Conservation (phyloP, 2,797 vertebrate genomes). For the Mormyrus proboscirostris region DNA sequence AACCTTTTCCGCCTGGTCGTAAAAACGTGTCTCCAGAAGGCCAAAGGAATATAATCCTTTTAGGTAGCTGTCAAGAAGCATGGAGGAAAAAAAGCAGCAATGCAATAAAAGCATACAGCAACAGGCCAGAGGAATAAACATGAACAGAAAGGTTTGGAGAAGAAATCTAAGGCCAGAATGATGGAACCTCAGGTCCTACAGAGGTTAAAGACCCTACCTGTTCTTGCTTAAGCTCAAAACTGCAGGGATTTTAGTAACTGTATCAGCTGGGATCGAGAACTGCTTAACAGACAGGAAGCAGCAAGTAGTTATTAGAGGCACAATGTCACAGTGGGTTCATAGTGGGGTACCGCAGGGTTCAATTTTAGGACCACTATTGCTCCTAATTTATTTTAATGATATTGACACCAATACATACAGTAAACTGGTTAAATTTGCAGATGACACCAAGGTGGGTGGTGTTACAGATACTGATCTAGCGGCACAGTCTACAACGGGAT, state of each 20-base stretch:
- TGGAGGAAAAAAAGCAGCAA: too few species aligned
- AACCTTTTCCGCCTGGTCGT: slow-evolving; percentile 76
- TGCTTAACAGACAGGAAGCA: neutral
- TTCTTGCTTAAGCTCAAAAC: neutral
- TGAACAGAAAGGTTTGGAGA: neutral
- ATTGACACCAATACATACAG: too few species aligned
- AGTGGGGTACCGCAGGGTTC: neutral
- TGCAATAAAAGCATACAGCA: neutral
- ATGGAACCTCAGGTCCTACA: neutral
- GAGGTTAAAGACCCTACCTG: neutral
- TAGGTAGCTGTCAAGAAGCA: slow-evolving; percentile 67
- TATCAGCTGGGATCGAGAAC: neutral
- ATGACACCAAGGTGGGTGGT: neutral
- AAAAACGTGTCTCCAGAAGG: slow-evolving; percentile 79
- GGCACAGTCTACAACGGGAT: too few species aligned
- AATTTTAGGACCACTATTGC: neutral
- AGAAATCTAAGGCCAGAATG: neutral
- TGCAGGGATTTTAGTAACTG: neutral
- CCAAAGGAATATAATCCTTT: slow-evolving; percentile 90
- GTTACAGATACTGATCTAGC: too few species aligned
- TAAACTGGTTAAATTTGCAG: neutral
- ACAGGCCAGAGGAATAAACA: neutral
- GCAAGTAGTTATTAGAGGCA: neutral
- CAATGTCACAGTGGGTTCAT: neutral
- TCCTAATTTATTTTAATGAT: too few species aligned